These are phyloP conservation scores for Oenanthe oenanthe DNA, from an alignment of 2,113 vertebrate species.

Conservation along the genomic window DNA sequence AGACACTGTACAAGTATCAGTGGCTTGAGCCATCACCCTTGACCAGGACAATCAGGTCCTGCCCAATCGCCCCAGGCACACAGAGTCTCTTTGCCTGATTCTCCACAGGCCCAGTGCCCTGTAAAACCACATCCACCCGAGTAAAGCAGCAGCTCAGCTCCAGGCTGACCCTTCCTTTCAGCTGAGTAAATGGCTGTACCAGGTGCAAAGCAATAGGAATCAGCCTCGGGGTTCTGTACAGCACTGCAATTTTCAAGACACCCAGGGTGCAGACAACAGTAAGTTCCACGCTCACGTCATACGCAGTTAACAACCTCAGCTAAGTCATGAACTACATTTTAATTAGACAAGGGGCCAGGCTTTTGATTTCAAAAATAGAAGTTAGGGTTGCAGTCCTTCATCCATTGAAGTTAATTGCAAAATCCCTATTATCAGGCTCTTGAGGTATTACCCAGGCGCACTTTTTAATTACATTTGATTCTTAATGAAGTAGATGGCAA, in stretches of 20 bases:
- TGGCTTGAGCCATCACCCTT: not conserved
- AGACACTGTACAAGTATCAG: not conserved
- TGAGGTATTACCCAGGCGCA: slow-evolving; percentile 52
- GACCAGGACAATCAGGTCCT: not conserved
- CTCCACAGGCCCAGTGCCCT: fast-evolving
- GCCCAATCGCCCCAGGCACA: not conserved
- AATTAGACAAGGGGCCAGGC: slow-evolving; percentile 46
- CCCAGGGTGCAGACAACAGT: not conserved
- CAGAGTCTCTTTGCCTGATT: not conserved
- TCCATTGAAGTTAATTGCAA: slow-evolving; percentile 65
- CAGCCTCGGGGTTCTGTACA: not conserved
- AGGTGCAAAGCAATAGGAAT: not conserved
- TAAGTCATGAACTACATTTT: slow-evolving; percentile 55
- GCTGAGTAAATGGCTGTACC: not conserved
- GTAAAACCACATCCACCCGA: not conserved
- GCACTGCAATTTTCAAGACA: not conserved
- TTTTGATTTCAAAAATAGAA: slow-evolving; percentile 64
- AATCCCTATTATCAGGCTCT: slow-evolving; percentile 55
- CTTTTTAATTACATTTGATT: slow-evolving; percentile 67
- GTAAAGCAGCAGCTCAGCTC: not conserved
- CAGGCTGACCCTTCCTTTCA: not conserved
- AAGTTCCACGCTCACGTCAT: not conserved
- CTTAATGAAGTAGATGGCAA: slow-evolving; percentile 59
- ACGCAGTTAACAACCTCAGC: not conserved
- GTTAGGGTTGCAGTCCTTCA: slow-evolving; percentile 51